phyloP scores from a whole-genome alignment of 1,140 invertebrate genomes.

The Drosophila kikkawai region DNA sequence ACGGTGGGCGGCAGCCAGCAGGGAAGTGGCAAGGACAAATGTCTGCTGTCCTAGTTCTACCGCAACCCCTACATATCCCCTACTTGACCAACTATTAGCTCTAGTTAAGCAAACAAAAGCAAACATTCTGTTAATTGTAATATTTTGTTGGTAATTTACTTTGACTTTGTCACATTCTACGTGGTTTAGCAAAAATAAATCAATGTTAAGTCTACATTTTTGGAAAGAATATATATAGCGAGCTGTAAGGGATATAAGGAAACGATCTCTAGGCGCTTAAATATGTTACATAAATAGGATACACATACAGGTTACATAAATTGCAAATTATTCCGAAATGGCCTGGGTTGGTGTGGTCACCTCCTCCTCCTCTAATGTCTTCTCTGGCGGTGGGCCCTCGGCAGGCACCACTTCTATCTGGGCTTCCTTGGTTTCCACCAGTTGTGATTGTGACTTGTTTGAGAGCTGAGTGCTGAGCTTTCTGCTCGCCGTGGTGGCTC shows the following conservation, averaged over 20 bases:
- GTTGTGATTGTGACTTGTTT: slow-evolving; percentile 33
- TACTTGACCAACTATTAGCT: slow-evolving; percentile 65
- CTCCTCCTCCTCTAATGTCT: slow-evolving; percentile 4
- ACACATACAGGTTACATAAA: slow-evolving; percentile 49
- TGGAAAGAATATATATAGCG: slow-evolving; percentile 56
- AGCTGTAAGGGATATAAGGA: slow-evolving; percentile 24
- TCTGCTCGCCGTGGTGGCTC: slow-evolving; percentile 18
- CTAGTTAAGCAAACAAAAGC: slow-evolving; percentile 42
- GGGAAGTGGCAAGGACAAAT: slow-evolving; percentile 85
- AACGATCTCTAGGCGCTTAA: slow-evolving; percentile 28
- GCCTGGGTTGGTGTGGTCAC: slow-evolving; percentile 5
- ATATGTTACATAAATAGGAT: slow-evolving; percentile 61
- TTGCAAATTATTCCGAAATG: slow-evolving; percentile 40
- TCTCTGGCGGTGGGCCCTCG: slow-evolving; percentile 5
- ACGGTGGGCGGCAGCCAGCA: slow-evolving; percentile 77
- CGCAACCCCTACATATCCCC: slow-evolving; percentile 35
- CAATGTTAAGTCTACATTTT: slow-evolving; percentile 61
- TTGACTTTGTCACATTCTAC: slow-evolving; percentile 78
- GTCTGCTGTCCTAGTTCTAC: slow-evolving; percentile 85
- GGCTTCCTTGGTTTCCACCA: slow-evolving; percentile 21
- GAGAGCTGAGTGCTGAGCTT: slow-evolving; percentile 61
- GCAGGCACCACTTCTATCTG: slow-evolving; percentile 18
- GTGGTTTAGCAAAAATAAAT: slow-evolving; percentile 75
- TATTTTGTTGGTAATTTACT: slow-evolving; percentile 72
- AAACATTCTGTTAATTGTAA: slow-evolving; percentile 41